A percentile compares a stretch with the other conserved stretches of the same genome.
phyloP scores from a whole-genome alignment of 2,888 invertebrate genomes.

The Spisula solida region DNA sequence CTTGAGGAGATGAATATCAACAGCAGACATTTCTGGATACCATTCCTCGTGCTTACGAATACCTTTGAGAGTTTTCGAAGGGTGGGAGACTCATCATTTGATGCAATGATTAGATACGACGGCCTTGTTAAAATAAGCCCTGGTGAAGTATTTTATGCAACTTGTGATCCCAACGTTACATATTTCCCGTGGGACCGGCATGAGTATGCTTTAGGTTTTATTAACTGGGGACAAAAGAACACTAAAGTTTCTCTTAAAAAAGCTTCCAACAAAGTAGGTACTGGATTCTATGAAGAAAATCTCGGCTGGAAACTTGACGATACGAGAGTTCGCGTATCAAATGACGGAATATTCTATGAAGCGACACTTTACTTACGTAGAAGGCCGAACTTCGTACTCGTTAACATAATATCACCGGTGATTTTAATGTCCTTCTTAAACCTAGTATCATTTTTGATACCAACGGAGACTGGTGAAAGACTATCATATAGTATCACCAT shows the following conservation, averaged over 20 bases:
- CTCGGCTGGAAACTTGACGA: not conserved
- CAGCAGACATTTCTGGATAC: constrained; percentile 60
- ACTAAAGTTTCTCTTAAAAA: not conserved
- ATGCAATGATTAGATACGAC: not conserved
- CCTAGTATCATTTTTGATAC: constrained; percentile 62
- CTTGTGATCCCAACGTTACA: constrained; percentile 24
- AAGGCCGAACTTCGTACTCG: constrained; percentile 60
- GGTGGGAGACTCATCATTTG: not conserved
- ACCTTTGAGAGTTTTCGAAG: constrained; percentile 20
- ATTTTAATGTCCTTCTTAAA: constrained; percentile 68
- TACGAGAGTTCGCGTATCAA: not conserved
- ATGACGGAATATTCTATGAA: not conserved
- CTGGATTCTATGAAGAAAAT: not conserved
- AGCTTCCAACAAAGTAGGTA: not conserved
- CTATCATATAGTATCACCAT: constrained; percentile 67
- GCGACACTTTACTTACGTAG: constrained; percentile 21
- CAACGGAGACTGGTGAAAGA: constrained; percentile 70
- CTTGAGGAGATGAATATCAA: constrained; percentile 31
- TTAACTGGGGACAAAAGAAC: not conserved
- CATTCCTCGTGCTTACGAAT: constrained; percentile 50
- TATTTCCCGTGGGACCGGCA: constrained; percentile 44
- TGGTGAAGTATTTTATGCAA: constrained; percentile 29
- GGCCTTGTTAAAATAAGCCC: not conserved
- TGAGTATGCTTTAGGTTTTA: not conserved
- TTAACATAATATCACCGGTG: constrained; percentile 69